Evolutionary conservation across 30 jellyfish, hydroid and myxozoan genomes (phyloP).

Genomic region (Chironex yamaguchii): DNA sequence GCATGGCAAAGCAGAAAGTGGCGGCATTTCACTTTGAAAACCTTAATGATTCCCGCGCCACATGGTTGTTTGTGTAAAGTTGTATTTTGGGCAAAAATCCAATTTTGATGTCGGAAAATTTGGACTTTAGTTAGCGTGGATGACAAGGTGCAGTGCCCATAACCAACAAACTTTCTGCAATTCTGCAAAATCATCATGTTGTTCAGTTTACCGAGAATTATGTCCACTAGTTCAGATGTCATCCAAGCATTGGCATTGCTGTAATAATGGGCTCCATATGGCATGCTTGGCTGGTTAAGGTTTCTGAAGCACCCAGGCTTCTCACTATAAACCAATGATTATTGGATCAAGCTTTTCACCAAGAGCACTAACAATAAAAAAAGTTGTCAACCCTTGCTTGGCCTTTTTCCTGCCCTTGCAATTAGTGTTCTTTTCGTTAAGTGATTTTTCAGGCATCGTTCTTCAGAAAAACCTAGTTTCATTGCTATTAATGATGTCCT

Average conservation of each 20-base stretch:
- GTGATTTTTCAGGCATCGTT: too few relatives aligned
- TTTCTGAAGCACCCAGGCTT: not conserved
- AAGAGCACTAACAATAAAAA: constrained; percentile 19
- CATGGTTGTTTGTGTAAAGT: constrained; percentile 33
- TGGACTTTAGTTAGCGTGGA: constrained; percentile 19
- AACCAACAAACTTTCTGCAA: constrained; percentile 6
- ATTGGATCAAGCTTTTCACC: constrained; percentile 38
- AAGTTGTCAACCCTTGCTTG: constrained; percentile 11
- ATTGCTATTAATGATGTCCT: constrained; percentile 39
- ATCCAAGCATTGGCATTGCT: constrained; percentile 24
- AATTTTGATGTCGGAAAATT: constrained; percentile 33
- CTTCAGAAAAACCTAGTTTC: constrained; percentile 45
- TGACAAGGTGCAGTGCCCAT: constrained; percentile 37
- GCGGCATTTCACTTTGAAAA: not conserved
- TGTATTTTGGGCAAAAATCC: constrained; percentile 35
- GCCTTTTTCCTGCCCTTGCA: constrained; percentile 29
- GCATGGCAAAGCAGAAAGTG: constrained; percentile 39
- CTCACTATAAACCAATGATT: constrained; percentile 1
- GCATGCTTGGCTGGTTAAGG: constrained; percentile 20
- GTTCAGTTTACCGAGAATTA: constrained; percentile 34
- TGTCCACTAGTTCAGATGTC: constrained; percentile 24
- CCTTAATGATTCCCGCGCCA: constrained; percentile 5
- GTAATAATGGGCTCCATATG: not conserved
- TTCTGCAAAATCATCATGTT: constrained; percentile 16
- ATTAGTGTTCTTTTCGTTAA: too few relatives aligned